phyloP scores from a whole-genome alignment of 2,797 vertebrate species.

The Anabacerthia variegaticeps region DNA sequence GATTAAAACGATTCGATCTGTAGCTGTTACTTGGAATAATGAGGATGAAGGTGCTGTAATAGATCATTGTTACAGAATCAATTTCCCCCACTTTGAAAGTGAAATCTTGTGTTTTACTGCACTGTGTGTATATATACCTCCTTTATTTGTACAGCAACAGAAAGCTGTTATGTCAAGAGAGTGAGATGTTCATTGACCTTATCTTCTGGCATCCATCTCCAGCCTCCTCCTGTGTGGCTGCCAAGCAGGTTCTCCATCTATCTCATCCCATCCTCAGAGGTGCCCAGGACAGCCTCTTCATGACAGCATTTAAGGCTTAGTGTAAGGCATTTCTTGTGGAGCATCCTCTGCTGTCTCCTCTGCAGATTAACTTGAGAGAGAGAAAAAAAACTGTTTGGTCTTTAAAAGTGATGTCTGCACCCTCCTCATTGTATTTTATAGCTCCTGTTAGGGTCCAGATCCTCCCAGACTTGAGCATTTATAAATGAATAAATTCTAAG shows the following conservation, averaged over 20 bases:
- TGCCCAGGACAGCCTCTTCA: not conserved
- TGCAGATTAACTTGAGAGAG: not conserved
- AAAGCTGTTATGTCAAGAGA: not conserved
- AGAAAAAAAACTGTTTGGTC: not conserved
- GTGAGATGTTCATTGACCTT: not conserved
- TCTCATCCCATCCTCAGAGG: not conserved
- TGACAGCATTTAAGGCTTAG: not conserved
- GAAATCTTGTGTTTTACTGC: not conserved
- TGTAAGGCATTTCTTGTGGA: not conserved
- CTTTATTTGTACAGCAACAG: conserved; percentile 1
- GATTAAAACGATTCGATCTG: not conserved
- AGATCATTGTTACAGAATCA: conserved; percentile 7
- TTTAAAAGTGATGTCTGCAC: not conserved
- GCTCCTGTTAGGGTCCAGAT: not conserved
- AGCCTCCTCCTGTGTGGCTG: not conserved
- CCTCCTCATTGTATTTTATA: not conserved
- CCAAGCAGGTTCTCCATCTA: not conserved
- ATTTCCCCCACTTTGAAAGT: not conserved
- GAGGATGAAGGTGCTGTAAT: not conserved
- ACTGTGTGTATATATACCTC: not conserved
- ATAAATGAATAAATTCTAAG: not conserved
- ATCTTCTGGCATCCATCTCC: not conserved
- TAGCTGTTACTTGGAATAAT: conserved; percentile 13
- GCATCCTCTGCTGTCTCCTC: not conserved
- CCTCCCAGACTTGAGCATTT: not conserved